Conservation (phyloP, 2,797 vertebrate genomes). For the Lepus oiostolus region DNA sequence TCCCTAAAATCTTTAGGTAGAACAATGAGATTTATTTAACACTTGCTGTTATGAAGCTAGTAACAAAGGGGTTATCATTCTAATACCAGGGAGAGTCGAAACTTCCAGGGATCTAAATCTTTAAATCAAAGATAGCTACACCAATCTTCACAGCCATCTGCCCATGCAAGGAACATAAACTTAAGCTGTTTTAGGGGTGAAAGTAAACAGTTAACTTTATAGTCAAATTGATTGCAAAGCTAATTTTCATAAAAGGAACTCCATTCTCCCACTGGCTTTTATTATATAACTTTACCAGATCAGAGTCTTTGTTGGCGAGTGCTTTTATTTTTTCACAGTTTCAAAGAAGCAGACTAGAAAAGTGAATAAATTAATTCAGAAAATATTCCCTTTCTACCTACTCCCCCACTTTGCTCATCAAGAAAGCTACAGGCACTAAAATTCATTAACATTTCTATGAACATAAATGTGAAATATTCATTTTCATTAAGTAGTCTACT, state of each 20-base stretch:
- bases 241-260: constrained; percentile 68
- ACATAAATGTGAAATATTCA: constrained; percentile 81
- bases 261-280: constrained; percentile 51
- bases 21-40: neutral
- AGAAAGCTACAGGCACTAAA: constrained; percentile 72
- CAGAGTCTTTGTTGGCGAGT: constrained; percentile 67
- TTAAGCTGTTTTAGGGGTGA: neutral
- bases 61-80: neutral
- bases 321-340: constrained; percentile 58
- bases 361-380: constrained; percentile 79
- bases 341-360: constrained; percentile 74
- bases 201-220: constrained; percentile 28
- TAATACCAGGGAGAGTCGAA: neutral
- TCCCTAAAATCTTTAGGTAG: constrained; percentile 25
- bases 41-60: neutral
- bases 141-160: neutral
- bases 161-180: neutral
- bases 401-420: constrained; percentile 71
- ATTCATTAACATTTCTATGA: constrained; percentile 80
- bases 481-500: constrained; percentile 82
- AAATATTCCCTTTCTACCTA: constrained; percentile 73
- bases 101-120: constrained; percentile 17
- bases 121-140: neutral
- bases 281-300: constrained; percentile 73
- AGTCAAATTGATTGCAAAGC: constrained; percentile 58